phyloP scores from a whole-genome alignment of 2,888 invertebrate species.

The Drosophila dives region DNA sequence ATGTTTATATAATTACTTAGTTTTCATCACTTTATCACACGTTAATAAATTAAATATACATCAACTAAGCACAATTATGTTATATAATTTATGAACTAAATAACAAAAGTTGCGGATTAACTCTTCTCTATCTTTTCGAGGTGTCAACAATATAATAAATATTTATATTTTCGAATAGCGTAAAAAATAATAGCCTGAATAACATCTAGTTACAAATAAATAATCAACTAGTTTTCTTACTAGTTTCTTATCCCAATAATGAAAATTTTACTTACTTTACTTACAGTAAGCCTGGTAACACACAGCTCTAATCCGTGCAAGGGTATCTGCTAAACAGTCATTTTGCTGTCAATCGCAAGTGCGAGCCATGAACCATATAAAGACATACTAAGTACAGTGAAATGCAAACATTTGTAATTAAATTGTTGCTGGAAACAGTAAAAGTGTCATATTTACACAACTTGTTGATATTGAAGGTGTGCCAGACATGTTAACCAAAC shows the following conservation, averaged over 20 bases:
- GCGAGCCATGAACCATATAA: neutral
- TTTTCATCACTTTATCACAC: neutral
- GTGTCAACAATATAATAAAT: neutral
- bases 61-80: neutral
- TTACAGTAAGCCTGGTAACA: neutral
- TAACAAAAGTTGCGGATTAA: neutral
- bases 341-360: neutral
- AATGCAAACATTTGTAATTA: conserved; percentile 50
- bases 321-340: neutral
- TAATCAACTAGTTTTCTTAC: neutral
- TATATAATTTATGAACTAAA: neutral
- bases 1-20: neutral
- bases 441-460: conserved; percentile 32
- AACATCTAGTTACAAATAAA: neutral
- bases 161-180: neutral
- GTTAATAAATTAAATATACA: neutral
- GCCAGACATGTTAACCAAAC: conserved; percentile 67
- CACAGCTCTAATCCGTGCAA: neutral
- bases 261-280: neutral
- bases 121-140: neutral
- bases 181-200: neutral
- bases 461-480: conserved; percentile 13
- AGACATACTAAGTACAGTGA: conserved; percentile 5
- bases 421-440: conserved; percentile 31
- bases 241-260: neutral